Percentiles rank a stretch among this genome's conserved stretches.
These are phyloP conservation scores for Acanthacorydalis orientalis DNA, from an alignment of 2,888 invertebrate species.

Conservation along the genomic window DNA sequence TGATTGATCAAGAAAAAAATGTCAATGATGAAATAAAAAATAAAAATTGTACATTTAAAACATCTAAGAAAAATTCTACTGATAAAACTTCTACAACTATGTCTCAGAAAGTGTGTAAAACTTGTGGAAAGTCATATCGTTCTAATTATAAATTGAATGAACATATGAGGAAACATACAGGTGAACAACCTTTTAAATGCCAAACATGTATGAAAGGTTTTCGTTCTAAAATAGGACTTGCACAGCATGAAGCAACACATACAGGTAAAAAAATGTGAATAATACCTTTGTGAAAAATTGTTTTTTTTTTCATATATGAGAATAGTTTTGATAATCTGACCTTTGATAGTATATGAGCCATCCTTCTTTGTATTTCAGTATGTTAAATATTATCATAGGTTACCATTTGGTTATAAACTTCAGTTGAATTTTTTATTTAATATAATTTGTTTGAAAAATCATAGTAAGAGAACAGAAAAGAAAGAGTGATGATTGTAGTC, in stretches of 20 bases:
- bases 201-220: constrained; percentile 37
- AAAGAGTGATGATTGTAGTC: too few relatives aligned
- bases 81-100: constrained; percentile 20
- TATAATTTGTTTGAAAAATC: too few relatives aligned
- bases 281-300: too few relatives aligned
- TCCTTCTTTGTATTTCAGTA: too few relatives aligned
- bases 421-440: too few relatives aligned
- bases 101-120: constrained; percentile 32
- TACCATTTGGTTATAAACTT: too few relatives aligned
- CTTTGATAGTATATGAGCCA: too few relatives aligned
- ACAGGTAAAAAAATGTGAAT: too few relatives aligned
- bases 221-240: constrained; percentile 39
- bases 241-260: constrained; percentile 41
- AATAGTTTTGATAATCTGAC: too few relatives aligned
- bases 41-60: constrained; percentile 6
- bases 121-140: constrained; percentile 38
- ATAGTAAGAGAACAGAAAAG: too few relatives aligned
- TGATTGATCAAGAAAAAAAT: constrained; percentile 10
- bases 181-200: constrained; percentile 41
- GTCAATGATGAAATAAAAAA: constrained; percentile 7
- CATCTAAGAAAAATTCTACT: constrained; percentile 13
- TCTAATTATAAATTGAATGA: constrained; percentile 41
- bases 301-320: too few relatives aligned
- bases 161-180: constrained; percentile 41
- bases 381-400: too few relatives aligned